Percentiles rank a stretch among this genome's conserved stretches.
Evolutionary conservation across 2,797 vertebrate species (phyloP).

Genomic region (Poeciliopsis presidionis): DNA sequence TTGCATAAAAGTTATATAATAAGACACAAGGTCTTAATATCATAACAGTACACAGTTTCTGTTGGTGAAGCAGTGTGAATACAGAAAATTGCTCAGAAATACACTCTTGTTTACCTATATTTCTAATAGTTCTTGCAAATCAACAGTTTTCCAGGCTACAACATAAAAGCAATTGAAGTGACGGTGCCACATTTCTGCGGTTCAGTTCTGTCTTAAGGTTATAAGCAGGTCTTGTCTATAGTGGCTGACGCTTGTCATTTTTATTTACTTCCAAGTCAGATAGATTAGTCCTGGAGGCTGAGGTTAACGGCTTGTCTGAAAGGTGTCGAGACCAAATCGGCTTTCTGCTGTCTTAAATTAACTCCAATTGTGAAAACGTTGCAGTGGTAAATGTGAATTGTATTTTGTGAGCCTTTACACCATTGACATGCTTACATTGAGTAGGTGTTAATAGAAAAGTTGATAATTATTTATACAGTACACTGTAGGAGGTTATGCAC

Average conservation of each 20-base stretch:
- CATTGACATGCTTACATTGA: neutral
- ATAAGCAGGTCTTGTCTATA: neutral
- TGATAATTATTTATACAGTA: neutral
- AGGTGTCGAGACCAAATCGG: neutral
- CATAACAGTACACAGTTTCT: neutral
- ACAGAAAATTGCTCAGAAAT: neutral
- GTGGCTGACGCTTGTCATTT: too few relatives aligned
- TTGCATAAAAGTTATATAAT: too few relatives aligned
- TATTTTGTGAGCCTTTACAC: neutral
- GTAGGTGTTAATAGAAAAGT: neutral
- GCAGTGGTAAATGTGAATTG: neutral
- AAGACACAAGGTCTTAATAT: neutral
- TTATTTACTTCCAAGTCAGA: neutral
- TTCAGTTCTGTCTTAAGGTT: neutral
- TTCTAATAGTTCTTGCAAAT: neutral
- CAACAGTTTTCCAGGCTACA: neutral
- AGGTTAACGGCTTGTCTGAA: neutral
- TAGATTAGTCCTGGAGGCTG: neutral
- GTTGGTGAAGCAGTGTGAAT: neutral
- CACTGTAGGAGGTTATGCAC: neutral
- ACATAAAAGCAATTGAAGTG: neutral
- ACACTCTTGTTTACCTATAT: neutral
- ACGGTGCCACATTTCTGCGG: neutral
- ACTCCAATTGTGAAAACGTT: neutral
- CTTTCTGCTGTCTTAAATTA: neutral